Evolutionary conservation across 1,140 invertebrate genomes (phyloP).

Genomic region (Drosophila sechellia): DNA sequence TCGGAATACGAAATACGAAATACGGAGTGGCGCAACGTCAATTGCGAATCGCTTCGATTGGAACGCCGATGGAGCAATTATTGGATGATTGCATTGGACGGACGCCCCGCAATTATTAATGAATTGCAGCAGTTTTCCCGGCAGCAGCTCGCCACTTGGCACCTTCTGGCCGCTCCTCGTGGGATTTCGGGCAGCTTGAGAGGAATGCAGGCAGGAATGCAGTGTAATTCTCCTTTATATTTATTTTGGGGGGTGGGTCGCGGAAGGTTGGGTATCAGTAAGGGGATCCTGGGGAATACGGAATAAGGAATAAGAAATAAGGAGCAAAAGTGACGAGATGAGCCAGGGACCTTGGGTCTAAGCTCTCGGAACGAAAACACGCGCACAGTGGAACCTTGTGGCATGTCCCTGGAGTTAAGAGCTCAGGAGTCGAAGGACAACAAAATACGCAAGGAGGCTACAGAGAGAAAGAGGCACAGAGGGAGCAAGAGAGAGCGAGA

Average conservation of each 20-base stretch:
- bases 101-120: slow-evolving; percentile 20
- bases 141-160: slow-evolving; percentile 4
- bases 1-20: not conserved
- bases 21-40: not conserved
- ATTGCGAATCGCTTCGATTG: slow-evolving; percentile 6
- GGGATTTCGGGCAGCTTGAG: not conserved
- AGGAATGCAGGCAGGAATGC: not conserved
- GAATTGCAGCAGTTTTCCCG: slow-evolving; percentile 20
- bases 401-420: slow-evolving; percentile 43
- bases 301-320: not conserved
- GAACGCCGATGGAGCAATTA: slow-evolving; percentile 15
- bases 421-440: slow-evolving; percentile 42
- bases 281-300: not conserved
- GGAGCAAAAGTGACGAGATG: slow-evolving; percentile 29
- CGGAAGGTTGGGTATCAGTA: not conserved
- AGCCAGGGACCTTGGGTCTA: slow-evolving; percentile 31
- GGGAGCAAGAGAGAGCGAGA: not conserved
- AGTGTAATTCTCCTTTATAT: not conserved
- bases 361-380: slow-evolving; percentile 41
- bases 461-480: not conserved
- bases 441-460: slow-evolving; percentile 13
- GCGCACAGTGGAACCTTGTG: slow-evolving; percentile 46
- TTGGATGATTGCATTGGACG: slow-evolving; percentile 19
- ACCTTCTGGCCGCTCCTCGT: slow-evolving; percentile 1
- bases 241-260: not conserved